Conservation (phyloP, 2,888 invertebrate genomes). For the Hyles lineata region DNA sequence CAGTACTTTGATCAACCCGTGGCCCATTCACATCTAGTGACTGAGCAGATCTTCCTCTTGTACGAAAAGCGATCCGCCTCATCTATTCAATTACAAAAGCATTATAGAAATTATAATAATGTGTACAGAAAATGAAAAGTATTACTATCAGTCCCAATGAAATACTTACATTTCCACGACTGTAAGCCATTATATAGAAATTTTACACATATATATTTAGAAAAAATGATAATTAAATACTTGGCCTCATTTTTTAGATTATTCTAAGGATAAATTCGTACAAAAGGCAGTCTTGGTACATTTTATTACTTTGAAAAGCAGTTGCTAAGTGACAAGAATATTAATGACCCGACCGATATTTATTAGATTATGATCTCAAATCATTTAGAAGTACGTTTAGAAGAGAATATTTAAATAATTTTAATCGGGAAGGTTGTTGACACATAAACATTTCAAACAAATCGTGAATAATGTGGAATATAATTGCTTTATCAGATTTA, state of each 20-base stretch:
- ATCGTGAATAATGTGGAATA: too few relatives aligned
- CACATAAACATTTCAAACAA: too few relatives aligned
- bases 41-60: constrained; percentile 79
- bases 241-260: constrained; percentile 66
- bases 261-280: constrained; percentile 70
- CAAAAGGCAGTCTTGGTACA: constrained; percentile 75
- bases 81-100: not conserved
- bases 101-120: not conserved
- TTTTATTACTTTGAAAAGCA: constrained; percentile 54
- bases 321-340: constrained; percentile 64
- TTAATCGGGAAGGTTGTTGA: too few relatives aligned
- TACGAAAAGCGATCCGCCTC: constrained; percentile 76
- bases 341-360: constrained; percentile 1
- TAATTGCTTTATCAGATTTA: too few relatives aligned
- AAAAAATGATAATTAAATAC: constrained; percentile 46
- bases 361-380: too few relatives aligned
- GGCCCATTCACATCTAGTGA: constrained; percentile 72
- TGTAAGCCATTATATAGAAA: constrained; percentile 63
- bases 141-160: not conserved
- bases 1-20: constrained; percentile 59
- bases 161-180: constrained; percentile 78
- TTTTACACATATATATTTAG: constrained; percentile 17
- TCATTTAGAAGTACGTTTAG: too few relatives aligned
- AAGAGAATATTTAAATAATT: too few relatives aligned
- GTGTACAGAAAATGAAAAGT: not conserved